phyloP scores from a whole-genome alignment of 1,140 invertebrate genomes.

The Drosophila varians region DNA sequence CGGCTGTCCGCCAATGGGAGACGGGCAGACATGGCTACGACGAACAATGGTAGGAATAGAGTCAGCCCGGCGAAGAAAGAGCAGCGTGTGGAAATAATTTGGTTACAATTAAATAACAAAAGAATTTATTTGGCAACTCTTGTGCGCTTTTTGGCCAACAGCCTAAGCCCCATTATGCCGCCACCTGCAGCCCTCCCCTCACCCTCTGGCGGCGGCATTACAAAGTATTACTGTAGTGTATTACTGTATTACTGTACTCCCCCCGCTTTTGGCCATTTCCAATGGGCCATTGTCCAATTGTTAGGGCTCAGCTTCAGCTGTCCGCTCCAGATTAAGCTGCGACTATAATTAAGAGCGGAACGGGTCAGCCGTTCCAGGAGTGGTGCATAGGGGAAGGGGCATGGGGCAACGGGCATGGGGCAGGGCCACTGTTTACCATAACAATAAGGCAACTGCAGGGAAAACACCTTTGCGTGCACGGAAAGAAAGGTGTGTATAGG shows the following conservation, averaged over 20 bases:
- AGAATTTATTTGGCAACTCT: constrained; percentile 82
- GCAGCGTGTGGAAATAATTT: constrained; percentile 82
- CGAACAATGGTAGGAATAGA: constrained; percentile 51
- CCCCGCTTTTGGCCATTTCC: constrained; percentile 24
- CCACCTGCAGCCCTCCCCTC: constrained; percentile 21
- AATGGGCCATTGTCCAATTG: constrained; percentile 54
- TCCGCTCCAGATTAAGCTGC: constrained; percentile 75
- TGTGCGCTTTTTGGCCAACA: constrained; percentile 73
- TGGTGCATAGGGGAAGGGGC: constrained; percentile 17
- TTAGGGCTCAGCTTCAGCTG: constrained; percentile 58
- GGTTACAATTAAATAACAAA: constrained; percentile 82
- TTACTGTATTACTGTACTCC: constrained; percentile 7
- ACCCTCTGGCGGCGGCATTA: constrained; percentile 51
- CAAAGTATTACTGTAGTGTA: too few relatives aligned
- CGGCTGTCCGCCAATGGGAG: constrained; percentile 23
- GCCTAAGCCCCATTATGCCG: constrained; percentile 23
- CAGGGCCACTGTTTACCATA: constrained; percentile 72
- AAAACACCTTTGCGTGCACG: constrained; percentile 67
- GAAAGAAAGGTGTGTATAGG: too few relatives aligned
- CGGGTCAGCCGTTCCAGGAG: not conserved
- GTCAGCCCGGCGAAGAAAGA: constrained; percentile 32
- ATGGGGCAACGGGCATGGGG: constrained; percentile 2
- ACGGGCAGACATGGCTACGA: constrained; percentile 25
- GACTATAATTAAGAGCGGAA: constrained; percentile 71
- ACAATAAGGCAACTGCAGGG: constrained; percentile 58